These are phyloP conservation scores for Alosa sapidissima DNA, from an alignment of 2,797 vertebrate genomes.

Conservation along the genomic window DNA sequence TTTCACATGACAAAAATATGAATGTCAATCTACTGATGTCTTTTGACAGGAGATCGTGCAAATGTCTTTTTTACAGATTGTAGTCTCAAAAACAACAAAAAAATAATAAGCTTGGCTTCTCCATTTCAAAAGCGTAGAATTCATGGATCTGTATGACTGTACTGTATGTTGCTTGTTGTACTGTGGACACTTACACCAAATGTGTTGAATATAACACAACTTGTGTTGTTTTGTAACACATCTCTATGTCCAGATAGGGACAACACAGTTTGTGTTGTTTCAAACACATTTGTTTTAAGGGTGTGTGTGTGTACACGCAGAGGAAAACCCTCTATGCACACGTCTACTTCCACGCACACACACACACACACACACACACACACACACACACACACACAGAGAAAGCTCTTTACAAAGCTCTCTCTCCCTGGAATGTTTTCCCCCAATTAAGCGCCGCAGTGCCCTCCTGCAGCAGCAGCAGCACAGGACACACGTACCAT, in stretches of 20 bases:
- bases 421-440: constrained; percentile 14
- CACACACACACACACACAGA: too few species aligned
- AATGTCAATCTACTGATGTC: not conserved
- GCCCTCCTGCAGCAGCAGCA: not conserved
- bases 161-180: too few species aligned
- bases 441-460: not conserved
- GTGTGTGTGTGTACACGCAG: not conserved
- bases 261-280: too few species aligned
- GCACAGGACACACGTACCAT: not conserved
- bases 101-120: not conserved
- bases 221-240: too few species aligned
- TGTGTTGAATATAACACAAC: too few species aligned
- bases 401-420: not conserved
- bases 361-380: not conserved
- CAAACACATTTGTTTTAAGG: not conserved
- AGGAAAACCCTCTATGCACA: not conserved
- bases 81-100: not conserved
- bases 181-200: too few species aligned
- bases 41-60: not conserved
- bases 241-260: too few species aligned
- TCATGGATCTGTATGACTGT: not conserved
- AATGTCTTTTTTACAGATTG: not conserved
- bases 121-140: not conserved
- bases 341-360: not conserved
- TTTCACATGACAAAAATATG: not conserved